Conservation (phyloP, 2,113 vertebrate species). For the Tachysurus vachellii region DNA sequence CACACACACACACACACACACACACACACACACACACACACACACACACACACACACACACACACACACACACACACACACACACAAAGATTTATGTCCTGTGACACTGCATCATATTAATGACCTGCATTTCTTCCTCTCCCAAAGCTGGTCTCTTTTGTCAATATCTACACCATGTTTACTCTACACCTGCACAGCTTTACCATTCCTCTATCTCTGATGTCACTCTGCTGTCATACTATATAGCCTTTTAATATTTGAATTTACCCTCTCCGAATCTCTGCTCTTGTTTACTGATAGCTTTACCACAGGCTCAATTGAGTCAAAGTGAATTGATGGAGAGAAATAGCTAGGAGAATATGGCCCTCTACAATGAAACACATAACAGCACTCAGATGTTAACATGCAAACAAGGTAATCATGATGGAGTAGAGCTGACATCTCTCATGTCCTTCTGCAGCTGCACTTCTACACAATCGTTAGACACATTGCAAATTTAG, state of each 20-base stretch:
- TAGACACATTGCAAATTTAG: background rate
- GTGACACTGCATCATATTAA: conserved; percentile 55
- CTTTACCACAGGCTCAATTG: background rate
- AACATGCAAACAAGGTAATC: conserved; percentile 29
- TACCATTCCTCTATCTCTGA: background rate
- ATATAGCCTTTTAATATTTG: background rate
- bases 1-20: no score
- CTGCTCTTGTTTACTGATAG: background rate
- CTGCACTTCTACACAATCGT: background rate
- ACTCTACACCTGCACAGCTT: background rate
- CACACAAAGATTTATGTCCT: conserved; percentile 45
- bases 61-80: no score
- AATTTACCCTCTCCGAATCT: background rate
- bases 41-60: no score
- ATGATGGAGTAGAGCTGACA: background rate
- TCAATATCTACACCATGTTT: background rate
- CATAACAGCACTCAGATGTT: conserved; percentile 3
- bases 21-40: no score
- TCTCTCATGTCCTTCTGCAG: background rate
- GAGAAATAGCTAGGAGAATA: conserved; percentile 10
- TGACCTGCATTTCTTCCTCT: conserved; percentile 50
- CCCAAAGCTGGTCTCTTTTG: background rate
- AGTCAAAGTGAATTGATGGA: background rate
- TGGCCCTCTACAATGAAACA: background rate
- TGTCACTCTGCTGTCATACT: background rate